Evolutionary conservation across 2,113 vertebrate genomes (phyloP).

Genomic region (Rhabdomys dilectus): DNA sequence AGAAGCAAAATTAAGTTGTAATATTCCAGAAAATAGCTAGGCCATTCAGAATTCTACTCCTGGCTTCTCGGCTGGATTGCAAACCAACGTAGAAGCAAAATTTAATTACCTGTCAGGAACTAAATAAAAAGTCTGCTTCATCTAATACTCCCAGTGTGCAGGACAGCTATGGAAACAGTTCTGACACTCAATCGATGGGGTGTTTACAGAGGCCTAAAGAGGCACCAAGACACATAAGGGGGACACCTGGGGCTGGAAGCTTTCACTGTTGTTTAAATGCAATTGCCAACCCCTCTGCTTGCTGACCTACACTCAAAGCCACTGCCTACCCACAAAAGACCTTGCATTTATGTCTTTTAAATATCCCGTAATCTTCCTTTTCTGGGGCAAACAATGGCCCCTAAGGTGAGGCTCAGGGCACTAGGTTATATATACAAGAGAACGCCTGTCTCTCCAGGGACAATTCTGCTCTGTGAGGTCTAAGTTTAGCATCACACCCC

Average conservation of each 20-base stretch:
- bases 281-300: constrained; percentile 80
- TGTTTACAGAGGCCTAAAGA: constrained; percentile 88
- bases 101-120: constrained; percentile 90
- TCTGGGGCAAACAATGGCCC: not conserved
- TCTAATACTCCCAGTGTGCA: constrained; percentile 87
- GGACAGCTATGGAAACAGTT: constrained; percentile 88
- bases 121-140: constrained; percentile 90
- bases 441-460: not conserved
- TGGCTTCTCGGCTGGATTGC: constrained; percentile 80
- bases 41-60: constrained; percentile 81
- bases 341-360: constrained; percentile 29
- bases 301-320: not conserved
- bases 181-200: constrained; percentile 86
- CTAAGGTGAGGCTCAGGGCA: not conserved
- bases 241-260: constrained; percentile 84
- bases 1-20: constrained; percentile 85
- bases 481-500: fast-evolving
- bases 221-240: constrained; percentile 83
- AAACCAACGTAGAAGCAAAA: constrained; percentile 83
- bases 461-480: not conserved
- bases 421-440: not conserved
- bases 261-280: constrained; percentile 82
- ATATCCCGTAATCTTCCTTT: not conserved
- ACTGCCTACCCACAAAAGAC: not conserved
- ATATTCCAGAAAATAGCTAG: constrained; percentile 81